Evolutionary conservation across 2,113 vertebrate species (phyloP).

Genomic region (Trematomus loennbergii): DNA sequence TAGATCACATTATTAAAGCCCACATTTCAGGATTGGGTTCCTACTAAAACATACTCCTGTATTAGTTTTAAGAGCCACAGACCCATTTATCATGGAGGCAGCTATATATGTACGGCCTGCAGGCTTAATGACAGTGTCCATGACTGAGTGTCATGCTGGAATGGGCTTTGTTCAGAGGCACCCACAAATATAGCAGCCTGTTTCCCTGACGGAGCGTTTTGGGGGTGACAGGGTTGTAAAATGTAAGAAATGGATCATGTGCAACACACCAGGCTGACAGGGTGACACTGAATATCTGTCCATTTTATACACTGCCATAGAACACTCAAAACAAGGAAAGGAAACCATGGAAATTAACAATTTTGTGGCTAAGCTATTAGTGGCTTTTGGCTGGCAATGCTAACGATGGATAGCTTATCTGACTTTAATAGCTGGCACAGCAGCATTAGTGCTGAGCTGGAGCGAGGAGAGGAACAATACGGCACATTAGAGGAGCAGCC

Average conservation of each 20-base stretch:
- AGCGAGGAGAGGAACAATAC: conserved; percentile 82
- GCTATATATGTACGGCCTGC: conserved; percentile 8
- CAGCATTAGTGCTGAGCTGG: conserved; percentile 82
- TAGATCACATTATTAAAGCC: conserved; percentile 60
- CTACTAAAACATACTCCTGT: conserved; percentile 34
- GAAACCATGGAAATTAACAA: conserved; percentile 77
- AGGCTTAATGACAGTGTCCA: conserved; percentile 27
- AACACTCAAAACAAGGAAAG: conserved; percentile 60
- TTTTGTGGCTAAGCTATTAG: conserved; percentile 81
- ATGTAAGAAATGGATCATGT: conserved; percentile 41
- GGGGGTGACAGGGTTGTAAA: conserved; percentile 20
- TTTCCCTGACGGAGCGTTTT: conserved; percentile 51
- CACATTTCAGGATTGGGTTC: conserved; percentile 24
- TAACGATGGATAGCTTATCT: conserved; percentile 84
- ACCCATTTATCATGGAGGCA: conserved; percentile 26
- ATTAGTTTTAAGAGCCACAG: conserved; percentile 35
- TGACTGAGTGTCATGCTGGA: conserved; percentile 50
- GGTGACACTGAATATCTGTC: conserved; percentile 31
- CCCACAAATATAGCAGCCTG: conserved; percentile 33
- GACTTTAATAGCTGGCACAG: conserved; percentile 83
- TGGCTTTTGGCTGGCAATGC: conserved; percentile 78
- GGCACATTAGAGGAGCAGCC: conserved; percentile 83
- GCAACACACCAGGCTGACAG: conserved; percentile 22
- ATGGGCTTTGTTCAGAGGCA: conserved; percentile 31
- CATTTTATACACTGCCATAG: conserved; percentile 36